Evolutionary conservation across 2,888 invertebrate species (phyloP).

Genomic region (Crossocerus cetratus): DNA sequence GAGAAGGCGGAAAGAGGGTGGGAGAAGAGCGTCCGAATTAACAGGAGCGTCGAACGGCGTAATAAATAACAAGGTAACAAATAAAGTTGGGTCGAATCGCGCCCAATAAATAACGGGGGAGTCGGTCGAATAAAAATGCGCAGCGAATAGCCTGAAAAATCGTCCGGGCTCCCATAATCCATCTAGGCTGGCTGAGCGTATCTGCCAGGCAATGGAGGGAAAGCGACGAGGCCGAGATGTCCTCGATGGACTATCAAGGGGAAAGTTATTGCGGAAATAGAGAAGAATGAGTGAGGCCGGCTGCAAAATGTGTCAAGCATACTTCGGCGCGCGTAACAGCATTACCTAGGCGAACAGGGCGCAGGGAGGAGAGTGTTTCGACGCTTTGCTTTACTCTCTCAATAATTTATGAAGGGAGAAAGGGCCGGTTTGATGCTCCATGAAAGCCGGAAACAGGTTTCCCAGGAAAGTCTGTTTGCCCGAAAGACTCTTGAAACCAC

Average conservation of each 20-base stretch:
- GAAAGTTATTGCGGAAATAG: too few relatives aligned
- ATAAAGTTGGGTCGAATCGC: constrained; percentile 16
- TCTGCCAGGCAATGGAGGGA: not conserved
- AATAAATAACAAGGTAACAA: constrained; percentile 35
- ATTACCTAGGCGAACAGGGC: too few relatives aligned
- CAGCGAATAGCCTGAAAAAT: constrained; percentile 20
- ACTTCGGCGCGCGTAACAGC: too few relatives aligned
- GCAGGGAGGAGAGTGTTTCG: too few relatives aligned
- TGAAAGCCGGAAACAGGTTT: constrained; percentile 28
- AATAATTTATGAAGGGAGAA: not conserved
- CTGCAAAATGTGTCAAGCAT: too few relatives aligned
- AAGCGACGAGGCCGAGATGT: too few relatives aligned
- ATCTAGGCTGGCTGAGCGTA: not conserved
- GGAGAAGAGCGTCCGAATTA: constrained; percentile 23
- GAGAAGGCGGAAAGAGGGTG: not conserved
- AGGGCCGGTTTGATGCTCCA: constrained; percentile 33
- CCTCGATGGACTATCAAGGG: too few relatives aligned
- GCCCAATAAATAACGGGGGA: constrained; percentile 36
- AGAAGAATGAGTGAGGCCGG: too few relatives aligned
- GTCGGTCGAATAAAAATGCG: constrained; percentile 10
- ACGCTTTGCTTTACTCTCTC: not conserved
- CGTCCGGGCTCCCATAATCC: not conserved
- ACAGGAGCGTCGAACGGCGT: constrained; percentile 13
- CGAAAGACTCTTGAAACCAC: constrained; percentile 43
- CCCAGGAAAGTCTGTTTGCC: constrained; percentile 35